A percentile compares a stretch with the other conserved stretches of the same genome.
These are phyloP conservation scores for Sialis fuliginosa DNA, from an alignment of 2,888 invertebrate species.

Conservation along the genomic window DNA sequence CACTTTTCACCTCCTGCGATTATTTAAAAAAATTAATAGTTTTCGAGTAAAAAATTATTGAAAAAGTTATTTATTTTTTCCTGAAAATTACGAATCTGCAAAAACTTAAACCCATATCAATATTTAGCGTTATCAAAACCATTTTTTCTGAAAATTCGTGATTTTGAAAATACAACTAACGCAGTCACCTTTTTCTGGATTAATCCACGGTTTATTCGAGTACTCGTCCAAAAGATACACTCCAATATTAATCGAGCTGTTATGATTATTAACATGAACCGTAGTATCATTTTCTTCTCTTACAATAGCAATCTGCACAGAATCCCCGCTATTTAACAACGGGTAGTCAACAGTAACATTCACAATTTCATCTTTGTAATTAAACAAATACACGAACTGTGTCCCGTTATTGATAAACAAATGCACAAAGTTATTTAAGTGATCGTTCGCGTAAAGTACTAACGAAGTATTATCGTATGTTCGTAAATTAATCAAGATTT, in stretches of 20 bases:
- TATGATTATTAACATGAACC: constrained; percentile 65
- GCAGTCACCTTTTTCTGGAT: constrained; percentile 63
- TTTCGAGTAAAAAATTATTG: too few relatives aligned
- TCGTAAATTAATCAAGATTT: constrained; percentile 73
- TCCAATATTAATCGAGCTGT: constrained; percentile 48
- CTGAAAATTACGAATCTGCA: too few relatives aligned
- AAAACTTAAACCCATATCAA: too few relatives aligned
- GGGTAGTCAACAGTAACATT: constrained; percentile 60
- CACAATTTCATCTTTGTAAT: constrained; percentile 60
- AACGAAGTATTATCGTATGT: constrained; percentile 70
- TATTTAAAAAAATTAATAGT: too few relatives aligned
- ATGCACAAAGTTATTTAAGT: constrained; percentile 85
- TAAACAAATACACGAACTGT: constrained; percentile 69
- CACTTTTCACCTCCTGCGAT: too few relatives aligned
- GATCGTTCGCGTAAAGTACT: constrained; percentile 80
- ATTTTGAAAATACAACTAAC: too few relatives aligned
- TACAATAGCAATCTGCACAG: constrained; percentile 76
- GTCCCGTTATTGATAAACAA: constrained; percentile 65
- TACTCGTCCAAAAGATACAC: constrained; percentile 55
- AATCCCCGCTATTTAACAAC: constrained; percentile 61
- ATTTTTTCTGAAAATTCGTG: too few relatives aligned
- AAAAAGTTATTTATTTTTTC: too few relatives aligned
- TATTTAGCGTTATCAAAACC: too few relatives aligned
- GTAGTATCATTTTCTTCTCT: constrained; percentile 54
- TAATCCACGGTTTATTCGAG: constrained; percentile 72